phyloP scores from a whole-genome alignment of 1,140 invertebrate genomes.

The fruit fly (Drosophila melanogaster) region Release_6_plus_ISO1_MT NC_004354.4:5918001-5918500 shows the following conservation, averaged over 20 bases:
- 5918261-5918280: no score
- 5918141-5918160: background rate
- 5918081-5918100: conserved; percentile 15
- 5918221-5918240: background rate
- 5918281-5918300: background rate
- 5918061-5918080: background rate
- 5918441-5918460: conserved; percentile 20
- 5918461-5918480: conserved; percentile 3
- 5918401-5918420: conserved; percentile 3
- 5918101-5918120: conserved; percentile 44
- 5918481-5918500: conserved; percentile 29
- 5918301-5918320: background rate
- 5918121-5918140: conserved; percentile 32
- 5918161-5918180: conserved; percentile 56
- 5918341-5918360: background rate
- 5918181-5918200: conserved; percentile 53
- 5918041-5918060: conserved; percentile 17
- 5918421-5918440: conserved; percentile 15
- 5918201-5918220: background rate
- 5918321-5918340: conserved; percentile 14
- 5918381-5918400: conserved; percentile 20
- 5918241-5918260: background rate
- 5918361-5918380: background rate
- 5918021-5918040: conserved; percentile 9
- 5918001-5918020: conserved; percentile 11